Evolutionary conservation across 1,140 invertebrate species (phyloP).

Genomic region (Pseudoatta argentina): DNA sequence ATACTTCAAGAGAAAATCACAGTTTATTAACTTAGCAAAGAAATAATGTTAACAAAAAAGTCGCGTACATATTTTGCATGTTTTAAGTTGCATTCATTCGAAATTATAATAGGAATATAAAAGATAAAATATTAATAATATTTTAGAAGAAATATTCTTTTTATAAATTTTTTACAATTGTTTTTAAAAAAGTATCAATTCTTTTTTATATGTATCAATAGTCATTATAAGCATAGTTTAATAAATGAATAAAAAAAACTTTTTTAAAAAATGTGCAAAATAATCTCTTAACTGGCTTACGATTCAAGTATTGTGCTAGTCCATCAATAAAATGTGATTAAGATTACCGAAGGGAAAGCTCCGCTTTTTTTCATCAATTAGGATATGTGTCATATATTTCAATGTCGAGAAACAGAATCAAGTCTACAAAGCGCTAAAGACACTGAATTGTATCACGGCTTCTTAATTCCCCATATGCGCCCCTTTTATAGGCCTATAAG

Average conservation of each 20-base stretch:
- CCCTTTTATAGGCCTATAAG: conserved; percentile 73
- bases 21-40: not conserved
- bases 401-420: conserved; percentile 45
- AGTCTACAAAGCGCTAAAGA: conserved; percentile 58
- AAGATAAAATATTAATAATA: not conserved
- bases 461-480: conserved; percentile 57
- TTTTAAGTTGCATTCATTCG: not conserved
- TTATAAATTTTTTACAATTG: not conserved
- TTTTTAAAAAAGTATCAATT: not conserved
- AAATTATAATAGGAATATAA: not conserved
- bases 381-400: conserved; percentile 7
- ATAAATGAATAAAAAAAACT: not conserved
- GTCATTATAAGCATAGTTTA: not conserved
- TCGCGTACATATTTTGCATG: not conserved
- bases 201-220: not conserved
- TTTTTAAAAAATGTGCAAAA: not conserved
- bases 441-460: conserved; percentile 50
- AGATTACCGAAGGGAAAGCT: not conserved
- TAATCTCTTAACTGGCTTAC: not conserved
- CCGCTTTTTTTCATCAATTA: not conserved
- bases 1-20: not conserved
- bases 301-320: not conserved
- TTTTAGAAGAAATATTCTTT: not conserved
- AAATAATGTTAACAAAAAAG: not conserved
- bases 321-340: not conserved